These are phyloP conservation scores for Hirundichthys speculiger DNA, from an alignment of 2,113 vertebrate genomes.

Conservation along the genomic window DNA sequence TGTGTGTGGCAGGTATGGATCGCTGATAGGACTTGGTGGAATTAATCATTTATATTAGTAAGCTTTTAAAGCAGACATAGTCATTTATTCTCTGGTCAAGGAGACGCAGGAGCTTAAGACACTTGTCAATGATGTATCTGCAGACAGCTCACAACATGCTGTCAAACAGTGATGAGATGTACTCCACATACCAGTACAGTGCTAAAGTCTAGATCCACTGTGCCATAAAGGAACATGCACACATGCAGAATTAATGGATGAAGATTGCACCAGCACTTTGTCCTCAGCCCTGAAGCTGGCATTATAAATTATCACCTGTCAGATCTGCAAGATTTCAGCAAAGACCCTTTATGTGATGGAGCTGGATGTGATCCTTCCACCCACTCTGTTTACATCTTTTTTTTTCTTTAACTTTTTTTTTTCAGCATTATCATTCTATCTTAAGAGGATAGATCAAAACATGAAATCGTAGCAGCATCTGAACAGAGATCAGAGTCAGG, in stretches of 20 bases:
- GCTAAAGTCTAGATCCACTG: constrained; percentile 49
- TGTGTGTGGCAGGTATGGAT: constrained; percentile 53
- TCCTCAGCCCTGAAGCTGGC: constrained; percentile 40
- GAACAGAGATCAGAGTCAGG: constrained; percentile 70
- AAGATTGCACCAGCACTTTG: constrained; percentile 35
- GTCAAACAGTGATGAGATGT: constrained; percentile 53
- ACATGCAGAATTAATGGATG: constrained; percentile 49
- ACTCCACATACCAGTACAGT: constrained; percentile 15
- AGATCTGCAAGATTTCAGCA: constrained; percentile 64
- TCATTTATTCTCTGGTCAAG: constrained; percentile 68
- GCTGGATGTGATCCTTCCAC: constrained; percentile 50
- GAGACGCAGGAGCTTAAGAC: constrained; percentile 57
- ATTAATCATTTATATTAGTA: constrained; percentile 63
- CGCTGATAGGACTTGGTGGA: constrained; percentile 32
- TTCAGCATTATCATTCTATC: constrained; percentile 69
- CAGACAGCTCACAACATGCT: constrained; percentile 50
- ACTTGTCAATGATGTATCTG: constrained; percentile 54
- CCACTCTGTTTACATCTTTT: constrained; percentile 5
- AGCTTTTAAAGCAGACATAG: constrained; percentile 52
- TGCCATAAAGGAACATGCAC: constrained; percentile 44
- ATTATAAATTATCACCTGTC: constrained; percentile 70
- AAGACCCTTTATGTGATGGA: constrained; percentile 50
- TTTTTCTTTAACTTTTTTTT: neutral
- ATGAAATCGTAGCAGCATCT: constrained; percentile 51
- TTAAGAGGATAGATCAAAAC: constrained; percentile 72